phyloP scores from a whole-genome alignment of 2,113 vertebrate genomes.

The Syngnathus floridae region DNA sequence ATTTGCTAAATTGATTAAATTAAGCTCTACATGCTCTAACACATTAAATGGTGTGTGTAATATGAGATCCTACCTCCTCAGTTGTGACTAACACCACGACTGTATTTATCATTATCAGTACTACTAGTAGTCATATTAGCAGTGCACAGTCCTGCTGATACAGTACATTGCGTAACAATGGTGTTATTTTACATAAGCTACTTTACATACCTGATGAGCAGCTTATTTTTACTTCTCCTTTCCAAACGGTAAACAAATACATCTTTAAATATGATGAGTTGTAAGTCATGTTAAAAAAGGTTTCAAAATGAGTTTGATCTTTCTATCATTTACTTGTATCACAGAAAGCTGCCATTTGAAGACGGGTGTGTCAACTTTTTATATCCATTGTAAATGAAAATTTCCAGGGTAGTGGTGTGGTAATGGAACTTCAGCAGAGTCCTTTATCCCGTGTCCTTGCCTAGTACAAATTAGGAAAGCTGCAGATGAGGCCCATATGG shows the following conservation, averaged over 20 bases:
- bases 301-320: too few relatives aligned
- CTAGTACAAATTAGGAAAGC: conserved; percentile 9
- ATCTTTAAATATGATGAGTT: too few relatives aligned
- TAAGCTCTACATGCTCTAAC: too few relatives aligned
- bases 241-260: too few relatives aligned
- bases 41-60: neutral
- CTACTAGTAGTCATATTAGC: neutral
- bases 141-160: neutral
- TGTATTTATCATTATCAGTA: neutral
- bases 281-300: too few relatives aligned
- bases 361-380: neutral
- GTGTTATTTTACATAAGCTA: too few relatives aligned
- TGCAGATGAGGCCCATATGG: conserved; percentile 62
- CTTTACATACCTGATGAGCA: too few relatives aligned
- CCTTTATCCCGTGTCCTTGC: neutral
- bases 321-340: neutral
- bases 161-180: neutral
- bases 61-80: neutral
- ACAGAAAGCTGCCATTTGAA: neutral
- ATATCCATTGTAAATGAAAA: neutral
- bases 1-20: too few relatives aligned
- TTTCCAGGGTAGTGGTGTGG: neutral
- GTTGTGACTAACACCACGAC: neutral
- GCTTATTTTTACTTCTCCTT: too few relatives aligned
- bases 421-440: neutral